phyloP scores from a whole-genome alignment of 2,113 vertebrate species.

The Psammodynastes pulverulentus region DNA sequence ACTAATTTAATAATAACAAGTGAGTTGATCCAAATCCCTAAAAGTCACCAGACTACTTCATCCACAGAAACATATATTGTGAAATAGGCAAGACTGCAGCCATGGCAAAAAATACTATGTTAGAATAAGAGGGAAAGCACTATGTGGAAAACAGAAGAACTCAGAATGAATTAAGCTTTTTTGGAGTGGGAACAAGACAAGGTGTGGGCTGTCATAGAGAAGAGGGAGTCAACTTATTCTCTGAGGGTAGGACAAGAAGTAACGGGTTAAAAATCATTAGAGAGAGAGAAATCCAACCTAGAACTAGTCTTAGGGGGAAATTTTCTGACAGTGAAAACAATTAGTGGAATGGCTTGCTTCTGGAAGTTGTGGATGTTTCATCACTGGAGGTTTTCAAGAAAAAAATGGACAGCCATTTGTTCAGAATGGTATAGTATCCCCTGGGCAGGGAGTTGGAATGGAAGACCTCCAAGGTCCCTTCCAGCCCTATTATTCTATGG shows the following conservation, averaged over 20 bases:
- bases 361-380: background rate
- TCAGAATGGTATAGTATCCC: background rate
- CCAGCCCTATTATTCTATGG: background rate
- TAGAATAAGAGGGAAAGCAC: background rate
- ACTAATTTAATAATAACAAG: background rate
- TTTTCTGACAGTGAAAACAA: background rate
- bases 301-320: background rate
- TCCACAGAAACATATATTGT: background rate
- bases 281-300: background rate
- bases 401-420: background rate
- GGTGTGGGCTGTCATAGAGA: no score
- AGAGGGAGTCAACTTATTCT: no score
- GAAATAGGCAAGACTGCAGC: background rate
- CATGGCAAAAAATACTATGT: background rate
- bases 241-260: no score
- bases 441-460: background rate
- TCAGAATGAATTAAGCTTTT: background rate
- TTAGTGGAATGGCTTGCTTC: background rate
- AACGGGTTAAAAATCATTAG: no score
- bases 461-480: background rate
- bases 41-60: background rate
- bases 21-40: background rate
- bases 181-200: background rate
- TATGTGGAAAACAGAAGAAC: background rate
- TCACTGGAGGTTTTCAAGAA: background rate